A percentile compares a stretch with the other conserved stretches of the same genome.
Conservation (phyloP, 2,888 invertebrate species). For the Nasonovia ribisnigri region DNA sequence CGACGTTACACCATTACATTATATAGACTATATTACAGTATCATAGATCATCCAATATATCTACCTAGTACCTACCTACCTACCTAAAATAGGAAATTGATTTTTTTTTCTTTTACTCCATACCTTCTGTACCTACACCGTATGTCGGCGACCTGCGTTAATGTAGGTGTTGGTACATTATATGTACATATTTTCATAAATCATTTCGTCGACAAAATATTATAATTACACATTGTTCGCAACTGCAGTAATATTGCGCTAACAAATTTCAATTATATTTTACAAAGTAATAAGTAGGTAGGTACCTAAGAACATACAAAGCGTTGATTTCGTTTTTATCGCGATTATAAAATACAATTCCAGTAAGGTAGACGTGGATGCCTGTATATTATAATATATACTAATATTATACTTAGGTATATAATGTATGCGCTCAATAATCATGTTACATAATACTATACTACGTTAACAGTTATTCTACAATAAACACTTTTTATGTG, state of each 20-base stretch:
- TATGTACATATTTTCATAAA: not conserved
- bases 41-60: slow-evolving; percentile 29
- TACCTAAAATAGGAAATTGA: slow-evolving; percentile 38
- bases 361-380: not conserved
- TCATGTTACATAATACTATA: not conserved
- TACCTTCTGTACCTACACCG: not conserved
- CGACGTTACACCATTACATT: slow-evolving; percentile 18
- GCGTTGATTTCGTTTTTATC: slow-evolving; percentile 22
- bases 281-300: not conserved
- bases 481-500: not conserved
- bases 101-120: slow-evolving; percentile 6
- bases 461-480: not conserved
- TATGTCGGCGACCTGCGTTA: not conserved
- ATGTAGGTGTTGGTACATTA: not conserved
- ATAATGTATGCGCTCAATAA: not conserved
- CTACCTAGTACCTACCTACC: not conserved
- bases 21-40: not conserved
- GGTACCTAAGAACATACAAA: not conserved
- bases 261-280: not conserved
- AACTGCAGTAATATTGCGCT: not conserved
- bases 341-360: not conserved
- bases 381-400: not conserved
- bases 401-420: not conserved
- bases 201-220: not conserved
- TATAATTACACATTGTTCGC: not conserved